Evolutionary conservation across 2,797 vertebrate genomes (phyloP).

Genomic region (Mus spretus): DNA sequence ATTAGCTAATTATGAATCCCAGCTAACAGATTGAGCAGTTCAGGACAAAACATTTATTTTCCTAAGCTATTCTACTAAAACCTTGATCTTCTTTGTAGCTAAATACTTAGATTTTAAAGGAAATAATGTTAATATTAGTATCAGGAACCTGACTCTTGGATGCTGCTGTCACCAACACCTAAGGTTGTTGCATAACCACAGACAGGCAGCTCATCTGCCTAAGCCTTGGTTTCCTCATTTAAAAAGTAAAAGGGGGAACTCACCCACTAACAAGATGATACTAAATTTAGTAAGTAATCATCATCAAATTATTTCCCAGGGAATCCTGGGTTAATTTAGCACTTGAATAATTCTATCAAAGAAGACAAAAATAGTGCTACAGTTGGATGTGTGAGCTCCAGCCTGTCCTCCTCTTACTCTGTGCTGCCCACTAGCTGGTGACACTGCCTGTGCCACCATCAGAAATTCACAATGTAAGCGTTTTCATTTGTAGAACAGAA

Average conservation of each 20-base stretch:
- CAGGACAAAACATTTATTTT: conserved; percentile 34
- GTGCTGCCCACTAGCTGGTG: neutral
- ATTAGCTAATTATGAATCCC: conserved; percentile 1
- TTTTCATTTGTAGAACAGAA: conserved; percentile 28
- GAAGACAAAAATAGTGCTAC: neutral
- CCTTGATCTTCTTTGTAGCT: neutral
- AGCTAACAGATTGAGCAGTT: neutral
- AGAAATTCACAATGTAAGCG: neutral
- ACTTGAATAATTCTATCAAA: conserved; percentile 18
- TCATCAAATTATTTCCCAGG: conserved; percentile 27
- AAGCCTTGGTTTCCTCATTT: neutral
- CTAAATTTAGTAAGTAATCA: neutral
- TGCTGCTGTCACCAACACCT: neutral
- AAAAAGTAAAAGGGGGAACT: neutral
- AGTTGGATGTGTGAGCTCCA: neutral
- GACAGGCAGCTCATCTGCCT: neutral
- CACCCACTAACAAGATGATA: conserved; percentile 1
- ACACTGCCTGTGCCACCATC: neutral
- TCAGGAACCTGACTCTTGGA: neutral
- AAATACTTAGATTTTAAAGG: conserved; percentile 8
- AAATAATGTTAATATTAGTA: neutral
- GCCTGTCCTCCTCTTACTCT: neutral
- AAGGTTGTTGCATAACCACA: neutral
- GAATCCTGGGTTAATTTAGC: conserved; percentile 28
- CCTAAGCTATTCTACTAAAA: conserved; percentile 36